Evolutionary conservation across 2,888 invertebrate genomes (phyloP).

Genomic region (Heliconius cydno): DNA sequence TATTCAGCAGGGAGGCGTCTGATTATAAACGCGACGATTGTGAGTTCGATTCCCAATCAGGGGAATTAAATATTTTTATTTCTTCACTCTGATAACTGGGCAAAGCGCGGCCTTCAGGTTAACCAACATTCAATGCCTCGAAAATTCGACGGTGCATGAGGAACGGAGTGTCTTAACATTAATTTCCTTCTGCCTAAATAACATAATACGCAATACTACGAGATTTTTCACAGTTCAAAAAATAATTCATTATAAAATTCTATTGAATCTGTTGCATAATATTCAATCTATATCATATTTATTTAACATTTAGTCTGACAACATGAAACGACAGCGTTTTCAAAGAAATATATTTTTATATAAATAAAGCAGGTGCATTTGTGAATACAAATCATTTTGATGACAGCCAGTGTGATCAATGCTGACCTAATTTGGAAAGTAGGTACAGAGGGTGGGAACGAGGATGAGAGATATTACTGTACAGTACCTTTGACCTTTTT

Average conservation of each 20-base stretch:
- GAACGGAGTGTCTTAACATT: background rate
- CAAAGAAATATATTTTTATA: background rate
- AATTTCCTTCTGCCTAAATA: no score
- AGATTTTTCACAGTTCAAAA: background rate
- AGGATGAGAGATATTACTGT: background rate
- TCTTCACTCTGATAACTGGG: background rate
- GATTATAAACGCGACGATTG: background rate
- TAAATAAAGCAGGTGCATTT: constrained; percentile 16
- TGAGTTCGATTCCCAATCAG: background rate
- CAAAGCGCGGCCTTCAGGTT: background rate
- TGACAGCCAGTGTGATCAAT: constrained; percentile 8
- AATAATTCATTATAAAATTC: background rate
- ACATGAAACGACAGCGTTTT: background rate
- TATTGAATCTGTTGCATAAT: background rate
- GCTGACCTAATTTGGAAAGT: constrained; percentile 27
- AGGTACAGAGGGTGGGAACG: background rate
- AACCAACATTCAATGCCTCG: no score
- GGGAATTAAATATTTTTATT: background rate
- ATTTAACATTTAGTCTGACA: background rate
- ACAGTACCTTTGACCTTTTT: background rate
- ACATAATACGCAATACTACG: background rate
- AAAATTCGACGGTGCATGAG: background rate
- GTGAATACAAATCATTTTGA: constrained; percentile 22
- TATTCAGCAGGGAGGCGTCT: no score
- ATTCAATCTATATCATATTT: background rate